phyloP scores from a whole-genome alignment of 1,140 invertebrate genomes.

The Goniozus legneri region DNA sequence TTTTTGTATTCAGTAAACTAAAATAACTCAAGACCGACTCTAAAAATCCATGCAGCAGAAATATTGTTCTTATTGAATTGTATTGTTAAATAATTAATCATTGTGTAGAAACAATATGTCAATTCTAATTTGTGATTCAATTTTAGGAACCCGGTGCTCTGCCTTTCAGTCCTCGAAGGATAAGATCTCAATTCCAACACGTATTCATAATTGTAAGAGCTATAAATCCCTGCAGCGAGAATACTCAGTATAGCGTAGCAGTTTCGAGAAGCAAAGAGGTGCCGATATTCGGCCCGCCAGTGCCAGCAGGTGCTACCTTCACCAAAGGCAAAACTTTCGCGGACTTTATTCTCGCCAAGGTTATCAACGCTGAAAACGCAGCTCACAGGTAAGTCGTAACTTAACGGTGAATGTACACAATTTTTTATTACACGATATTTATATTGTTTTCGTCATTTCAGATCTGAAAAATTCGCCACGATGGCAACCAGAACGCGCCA shows the following conservation, averaged over 20 bases:
- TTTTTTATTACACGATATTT: background rate
- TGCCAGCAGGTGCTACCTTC: conserved; percentile 80
- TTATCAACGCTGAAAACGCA: conserved; percentile 97
- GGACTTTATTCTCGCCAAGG: conserved; percentile 92
- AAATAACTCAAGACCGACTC: no score
- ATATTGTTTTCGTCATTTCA: conserved; percentile 6
- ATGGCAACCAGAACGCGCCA: conserved; percentile 95
- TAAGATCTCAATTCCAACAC: conserved; percentile 95
- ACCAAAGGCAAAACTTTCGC: conserved; percentile 86
- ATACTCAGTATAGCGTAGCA: conserved; percentile 86
- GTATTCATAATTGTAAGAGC: conserved; percentile 94
- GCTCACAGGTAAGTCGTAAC: conserved; percentile 63
- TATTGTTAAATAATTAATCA: no score
- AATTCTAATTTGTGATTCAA: background rate
- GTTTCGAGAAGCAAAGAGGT: conserved; percentile 94
- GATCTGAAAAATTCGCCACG: conserved; percentile 93
- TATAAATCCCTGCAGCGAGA: conserved; percentile 87
- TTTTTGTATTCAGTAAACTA: no score
- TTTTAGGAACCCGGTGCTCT: conserved; percentile 80
- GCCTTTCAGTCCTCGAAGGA: conserved; percentile 89
- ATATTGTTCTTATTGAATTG: no score
- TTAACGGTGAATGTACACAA: background rate
- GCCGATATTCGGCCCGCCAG: conserved; percentile 90
- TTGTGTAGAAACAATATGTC: no score
- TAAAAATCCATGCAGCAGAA: no score